Percentiles rank a stretch among this genome's conserved stretches.
Evolutionary conservation across 2,888 invertebrate genomes (phyloP).

Genomic region (Encarsia formosa): DNA sequence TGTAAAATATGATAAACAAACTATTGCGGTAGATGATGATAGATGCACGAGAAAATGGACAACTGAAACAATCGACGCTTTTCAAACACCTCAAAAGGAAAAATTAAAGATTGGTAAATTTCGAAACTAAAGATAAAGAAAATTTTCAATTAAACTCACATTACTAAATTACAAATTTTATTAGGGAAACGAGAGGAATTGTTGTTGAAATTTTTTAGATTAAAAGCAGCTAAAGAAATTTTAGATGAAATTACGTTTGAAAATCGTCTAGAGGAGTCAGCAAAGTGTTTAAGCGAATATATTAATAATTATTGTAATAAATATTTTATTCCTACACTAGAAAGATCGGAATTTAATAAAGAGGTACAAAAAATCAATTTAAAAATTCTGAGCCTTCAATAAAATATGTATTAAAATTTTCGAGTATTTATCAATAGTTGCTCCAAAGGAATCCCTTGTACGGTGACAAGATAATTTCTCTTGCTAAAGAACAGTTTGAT

Average conservation of each 20-base stretch:
- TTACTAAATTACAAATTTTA: slow-evolving; percentile 10
- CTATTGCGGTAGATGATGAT: slow-evolving; percentile 12
- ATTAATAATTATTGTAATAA: slow-evolving; percentile 27
- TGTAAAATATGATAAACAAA: slow-evolving; percentile 18
- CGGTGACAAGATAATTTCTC: slow-evolving; percentile 20
- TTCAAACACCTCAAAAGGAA: slow-evolving; percentile 22
- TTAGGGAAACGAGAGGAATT: slow-evolving; percentile 29
- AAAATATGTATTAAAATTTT: not conserved
- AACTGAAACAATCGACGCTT: slow-evolving; percentile 23
- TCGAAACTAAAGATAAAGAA: slow-evolving; percentile 4
- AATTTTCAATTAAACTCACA: slow-evolving; percentile 12
- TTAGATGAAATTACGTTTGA: slow-evolving; percentile 24
- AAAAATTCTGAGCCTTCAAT: slow-evolving; percentile 7
- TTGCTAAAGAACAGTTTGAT: slow-evolving; percentile 29
- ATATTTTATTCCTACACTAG: slow-evolving; percentile 26
- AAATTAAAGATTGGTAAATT: slow-evolving; percentile 25
- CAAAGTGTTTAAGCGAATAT: slow-evolving; percentile 25
- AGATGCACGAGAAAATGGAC: slow-evolving; percentile 14
- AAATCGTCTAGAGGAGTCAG: slow-evolving; percentile 13
- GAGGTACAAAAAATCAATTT: slow-evolving; percentile 19
- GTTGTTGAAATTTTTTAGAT: slow-evolving; percentile 29
- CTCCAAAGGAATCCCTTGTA: slow-evolving; percentile 26
- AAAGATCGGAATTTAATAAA: slow-evolving; percentile 21
- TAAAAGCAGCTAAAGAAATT: slow-evolving; percentile 25
- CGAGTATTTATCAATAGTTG: slow-evolving; percentile 21